phyloP scores from a whole-genome alignment of 2,113 vertebrate species.

The Miniopterus natalensis region DNA sequence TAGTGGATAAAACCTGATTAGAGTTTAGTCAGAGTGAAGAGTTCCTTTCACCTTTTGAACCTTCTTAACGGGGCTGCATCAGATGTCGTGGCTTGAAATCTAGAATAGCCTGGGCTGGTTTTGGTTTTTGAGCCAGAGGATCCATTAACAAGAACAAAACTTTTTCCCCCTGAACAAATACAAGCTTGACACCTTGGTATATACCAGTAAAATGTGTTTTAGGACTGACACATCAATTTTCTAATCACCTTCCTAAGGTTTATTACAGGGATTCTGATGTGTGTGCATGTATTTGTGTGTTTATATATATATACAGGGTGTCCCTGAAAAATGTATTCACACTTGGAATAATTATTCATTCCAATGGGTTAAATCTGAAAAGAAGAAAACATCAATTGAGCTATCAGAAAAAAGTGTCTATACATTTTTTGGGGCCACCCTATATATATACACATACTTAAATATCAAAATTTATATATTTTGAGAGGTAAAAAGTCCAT shows the following conservation, averaged over 20 bases:
- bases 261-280: not conserved
- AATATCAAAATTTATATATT: not conserved
- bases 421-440: no score
- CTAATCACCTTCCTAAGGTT: not conserved
- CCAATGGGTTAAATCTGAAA: no score
- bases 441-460: not conserved
- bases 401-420: no score
- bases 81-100: not conserved
- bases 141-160: conserved; percentile 12
- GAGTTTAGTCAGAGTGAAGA: conserved; percentile 23
- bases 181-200: not conserved
- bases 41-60: conserved; percentile 45
- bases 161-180: not conserved
- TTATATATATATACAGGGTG: not conserved
- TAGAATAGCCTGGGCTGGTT: conserved; percentile 50
- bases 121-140: conserved; percentile 50
- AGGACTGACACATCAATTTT: not conserved
- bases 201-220: conserved; percentile 24
- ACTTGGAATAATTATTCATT: no score
- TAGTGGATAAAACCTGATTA: not conserved
- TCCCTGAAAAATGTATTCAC: no score
- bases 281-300: not conserved
- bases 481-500: not conserved
- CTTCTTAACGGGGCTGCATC: not conserved
- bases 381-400: no score